Percentiles rank a stretch among this genome's conserved stretches.
Evolutionary conservation across 1,140 invertebrate genomes (phyloP).

Genomic region (Bombus impatiens): DNA sequence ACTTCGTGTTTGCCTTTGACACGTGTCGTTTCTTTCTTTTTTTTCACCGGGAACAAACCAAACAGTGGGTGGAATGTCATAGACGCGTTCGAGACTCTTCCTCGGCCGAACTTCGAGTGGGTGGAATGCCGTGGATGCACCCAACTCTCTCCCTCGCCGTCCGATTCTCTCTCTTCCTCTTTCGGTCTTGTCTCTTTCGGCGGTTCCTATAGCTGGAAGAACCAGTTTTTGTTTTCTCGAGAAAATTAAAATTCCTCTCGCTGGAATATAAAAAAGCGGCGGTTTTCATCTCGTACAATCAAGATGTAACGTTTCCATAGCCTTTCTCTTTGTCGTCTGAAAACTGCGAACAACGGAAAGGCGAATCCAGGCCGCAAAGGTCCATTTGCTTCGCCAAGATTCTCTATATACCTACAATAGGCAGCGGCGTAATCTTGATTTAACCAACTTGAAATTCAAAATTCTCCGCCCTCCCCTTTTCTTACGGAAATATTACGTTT

Average conservation of each 20-base stretch:
- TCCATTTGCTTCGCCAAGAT: neutral
- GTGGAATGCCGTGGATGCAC: constrained; percentile 62
- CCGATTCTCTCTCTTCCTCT: neutral
- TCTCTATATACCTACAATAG: neutral
- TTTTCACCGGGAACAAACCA: constrained; percentile 41
- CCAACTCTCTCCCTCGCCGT: constrained; percentile 35
- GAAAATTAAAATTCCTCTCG: constrained; percentile 71
- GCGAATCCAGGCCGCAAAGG: neutral
- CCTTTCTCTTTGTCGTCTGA: constrained; percentile 21
- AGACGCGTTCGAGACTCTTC: constrained; percentile 46
- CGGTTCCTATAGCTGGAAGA: constrained; percentile 31
- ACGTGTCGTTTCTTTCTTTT: constrained; percentile 39
- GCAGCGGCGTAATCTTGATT: neutral
- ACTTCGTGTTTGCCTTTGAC: constrained; percentile 56
- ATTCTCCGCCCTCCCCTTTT: neutral
- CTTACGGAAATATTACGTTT: neutral
- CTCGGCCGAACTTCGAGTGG: constrained; percentile 49
- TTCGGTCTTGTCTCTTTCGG: constrained; percentile 27
- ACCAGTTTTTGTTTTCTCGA: constrained; percentile 68
- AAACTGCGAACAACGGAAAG: neutral
- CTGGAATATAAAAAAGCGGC: constrained; percentile 58
- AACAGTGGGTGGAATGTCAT: constrained; percentile 67
- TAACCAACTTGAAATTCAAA: neutral
- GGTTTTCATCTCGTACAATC: constrained; percentile 65
- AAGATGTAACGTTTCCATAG: constrained; percentile 65